These are phyloP conservation scores for Oryzias celebensis DNA, from an alignment of 2,113 vertebrate genomes.

Conservation along the genomic window DNA sequence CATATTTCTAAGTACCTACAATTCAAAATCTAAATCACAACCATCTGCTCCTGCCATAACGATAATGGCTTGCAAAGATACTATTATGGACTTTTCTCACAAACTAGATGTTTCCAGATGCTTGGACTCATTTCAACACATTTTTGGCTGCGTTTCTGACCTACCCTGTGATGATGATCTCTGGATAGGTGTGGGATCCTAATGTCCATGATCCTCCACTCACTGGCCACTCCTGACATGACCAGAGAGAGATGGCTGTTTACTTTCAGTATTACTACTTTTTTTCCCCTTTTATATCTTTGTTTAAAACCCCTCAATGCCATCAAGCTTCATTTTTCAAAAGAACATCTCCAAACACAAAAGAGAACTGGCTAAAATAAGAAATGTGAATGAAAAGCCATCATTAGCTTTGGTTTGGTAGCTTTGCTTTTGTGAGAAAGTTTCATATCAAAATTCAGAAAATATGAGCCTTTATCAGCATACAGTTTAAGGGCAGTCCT, in stretches of 20 bases:
- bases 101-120: no score
- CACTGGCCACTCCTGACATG: constrained; percentile 91
- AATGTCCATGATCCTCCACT: constrained; percentile 94
- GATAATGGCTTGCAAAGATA: no score
- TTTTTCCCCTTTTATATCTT: background rate
- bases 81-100: no score
- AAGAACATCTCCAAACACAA: constrained; percentile 3
- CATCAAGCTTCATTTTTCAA: background rate
- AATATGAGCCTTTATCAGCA: no score
- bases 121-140: no score
- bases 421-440: no score
- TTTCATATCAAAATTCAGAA: no score
- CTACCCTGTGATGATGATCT: constrained; percentile 98
- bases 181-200: constrained; percentile 91
- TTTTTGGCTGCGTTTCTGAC: constrained; percentile 42
- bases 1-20: background rate
- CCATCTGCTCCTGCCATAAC: background rate
- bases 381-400: background rate
- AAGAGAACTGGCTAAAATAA: constrained; percentile 7
- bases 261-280: background rate
- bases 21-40: constrained; percentile 1
- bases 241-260: constrained; percentile 5
- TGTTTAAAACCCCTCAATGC: background rate
- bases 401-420: background rate
- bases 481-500: no score